Conservation (phyloP, 2,113 vertebrate species). For the Scalopus aquaticus region DNA sequence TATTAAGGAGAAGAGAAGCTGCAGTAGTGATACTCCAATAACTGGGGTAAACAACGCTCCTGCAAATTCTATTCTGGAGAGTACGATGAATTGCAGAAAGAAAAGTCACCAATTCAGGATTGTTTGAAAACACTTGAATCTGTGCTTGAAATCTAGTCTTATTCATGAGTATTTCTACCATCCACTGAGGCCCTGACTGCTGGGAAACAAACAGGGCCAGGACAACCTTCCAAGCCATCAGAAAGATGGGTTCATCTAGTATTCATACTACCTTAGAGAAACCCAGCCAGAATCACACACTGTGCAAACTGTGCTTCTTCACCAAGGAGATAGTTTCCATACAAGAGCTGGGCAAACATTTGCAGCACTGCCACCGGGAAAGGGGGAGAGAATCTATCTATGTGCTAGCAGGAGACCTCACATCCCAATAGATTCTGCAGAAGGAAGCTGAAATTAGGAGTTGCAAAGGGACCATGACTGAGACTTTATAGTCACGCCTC, state of each 20-base stretch:
- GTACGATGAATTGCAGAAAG: background rate
- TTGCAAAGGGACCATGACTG: background rate
- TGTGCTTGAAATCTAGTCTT: background rate
- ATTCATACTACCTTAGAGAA: background rate
- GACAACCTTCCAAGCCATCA: background rate
- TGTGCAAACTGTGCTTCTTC: background rate
- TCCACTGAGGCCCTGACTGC: background rate
- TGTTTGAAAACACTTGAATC: background rate
- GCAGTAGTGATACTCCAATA: background rate
- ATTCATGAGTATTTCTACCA: background rate
- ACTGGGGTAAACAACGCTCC: background rate
- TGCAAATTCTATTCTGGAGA: background rate
- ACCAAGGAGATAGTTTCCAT: background rate
- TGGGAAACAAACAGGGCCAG: background rate
- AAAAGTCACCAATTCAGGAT: background rate
- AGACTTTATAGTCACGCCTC: conserved; percentile 11
- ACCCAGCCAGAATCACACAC: background rate
- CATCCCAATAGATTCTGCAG: background rate
- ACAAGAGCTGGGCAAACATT: background rate
- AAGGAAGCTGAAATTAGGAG: background rate
- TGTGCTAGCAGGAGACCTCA: background rate
- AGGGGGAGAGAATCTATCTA: background rate
- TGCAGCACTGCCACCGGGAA: background rate
- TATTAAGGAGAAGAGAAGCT: background rate
- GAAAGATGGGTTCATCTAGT: background rate